Evolutionary conservation across 2,797 vertebrate genomes (phyloP).

Genomic region (Pseudochromis fuscus): DNA sequence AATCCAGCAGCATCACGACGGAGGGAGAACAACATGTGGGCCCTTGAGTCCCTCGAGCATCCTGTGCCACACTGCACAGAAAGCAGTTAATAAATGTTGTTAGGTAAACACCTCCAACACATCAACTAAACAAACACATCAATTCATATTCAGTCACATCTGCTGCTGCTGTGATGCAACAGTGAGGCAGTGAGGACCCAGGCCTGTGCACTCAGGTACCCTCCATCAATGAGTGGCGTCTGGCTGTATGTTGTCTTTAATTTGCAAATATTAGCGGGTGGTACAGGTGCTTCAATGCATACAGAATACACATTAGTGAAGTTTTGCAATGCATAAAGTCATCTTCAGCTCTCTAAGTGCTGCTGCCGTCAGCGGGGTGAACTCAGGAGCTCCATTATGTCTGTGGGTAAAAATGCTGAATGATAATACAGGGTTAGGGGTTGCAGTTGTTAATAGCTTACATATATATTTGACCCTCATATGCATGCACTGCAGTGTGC

Average conservation of each 20-base stretch:
- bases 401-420: slow-evolving; percentile 5
- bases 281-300: slow-evolving; percentile 56
- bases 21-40: slow-evolving; percentile 37
- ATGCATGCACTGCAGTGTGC: background rate
- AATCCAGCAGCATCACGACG: slow-evolving; percentile 27
- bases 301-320: slow-evolving; percentile 45
- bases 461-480: slow-evolving; percentile 19
- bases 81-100: slow-evolving; percentile 34
- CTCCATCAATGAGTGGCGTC: slow-evolving; percentile 33
- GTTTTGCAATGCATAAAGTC: slow-evolving; percentile 33
- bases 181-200: slow-evolving; percentile 9
- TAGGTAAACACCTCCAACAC: slow-evolving; percentile 44
- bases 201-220: slow-evolving; percentile 35
- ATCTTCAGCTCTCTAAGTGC: slow-evolving; percentile 8
- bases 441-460: slow-evolving; percentile 7
- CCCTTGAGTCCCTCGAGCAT: slow-evolving; percentile 31
- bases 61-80: slow-evolving; percentile 11
- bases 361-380: slow-evolving; percentile 9
- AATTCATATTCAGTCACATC: slow-evolving; percentile 62
- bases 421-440: background rate
- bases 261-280: slow-evolving; percentile 57
- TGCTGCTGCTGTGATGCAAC: slow-evolving; percentile 40
- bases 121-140: slow-evolving; percentile 50
- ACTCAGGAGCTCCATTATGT: slow-evolving; percentile 1
- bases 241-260: slow-evolving; percentile 25